phyloP scores from a whole-genome alignment of 1,140 invertebrate species.

The Trachelipus rathkii region DNA sequence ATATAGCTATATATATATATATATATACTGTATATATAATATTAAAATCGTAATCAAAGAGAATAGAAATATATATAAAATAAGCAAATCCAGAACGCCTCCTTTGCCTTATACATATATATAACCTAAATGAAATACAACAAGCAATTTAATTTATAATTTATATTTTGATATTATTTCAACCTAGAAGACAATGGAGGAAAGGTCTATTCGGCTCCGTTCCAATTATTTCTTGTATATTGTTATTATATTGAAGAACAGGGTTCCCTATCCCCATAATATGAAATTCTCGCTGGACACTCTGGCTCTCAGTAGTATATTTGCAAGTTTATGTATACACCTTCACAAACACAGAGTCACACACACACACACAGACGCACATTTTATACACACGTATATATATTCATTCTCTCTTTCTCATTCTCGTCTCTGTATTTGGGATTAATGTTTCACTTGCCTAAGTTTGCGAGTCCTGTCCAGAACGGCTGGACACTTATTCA shows the following conservation, averaged over 20 bases:
- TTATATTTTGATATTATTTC: constrained; percentile 5
- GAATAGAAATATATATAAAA: too few relatives aligned
- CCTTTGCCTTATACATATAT: too few relatives aligned
- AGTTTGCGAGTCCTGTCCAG: not conserved
- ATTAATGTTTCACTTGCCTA: not conserved
- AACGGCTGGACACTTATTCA: not conserved
- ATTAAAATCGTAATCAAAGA: too few relatives aligned
- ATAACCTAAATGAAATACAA: constrained; percentile 4
- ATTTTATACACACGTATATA: too few relatives aligned
- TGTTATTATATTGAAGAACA: constrained; percentile 1
- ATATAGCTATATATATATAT: too few relatives aligned
- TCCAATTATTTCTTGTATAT: constrained; percentile 4
- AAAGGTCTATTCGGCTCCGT: not conserved
- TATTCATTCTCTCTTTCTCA: too few relatives aligned
- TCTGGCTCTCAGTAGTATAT: too few relatives aligned
- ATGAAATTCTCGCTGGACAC: not conserved
- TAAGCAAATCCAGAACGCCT: too few relatives aligned
- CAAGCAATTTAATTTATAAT: not conserved
- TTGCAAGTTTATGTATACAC: too few relatives aligned
- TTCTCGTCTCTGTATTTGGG: not conserved
- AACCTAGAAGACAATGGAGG: not conserved
- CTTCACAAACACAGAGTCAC: too few relatives aligned
- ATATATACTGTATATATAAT: too few relatives aligned
- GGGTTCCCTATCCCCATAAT: not conserved
- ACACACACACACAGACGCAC: too few relatives aligned